Evolutionary conservation across 1,140 invertebrate species (phyloP).

Genomic region (Arion vulgaris): DNA sequence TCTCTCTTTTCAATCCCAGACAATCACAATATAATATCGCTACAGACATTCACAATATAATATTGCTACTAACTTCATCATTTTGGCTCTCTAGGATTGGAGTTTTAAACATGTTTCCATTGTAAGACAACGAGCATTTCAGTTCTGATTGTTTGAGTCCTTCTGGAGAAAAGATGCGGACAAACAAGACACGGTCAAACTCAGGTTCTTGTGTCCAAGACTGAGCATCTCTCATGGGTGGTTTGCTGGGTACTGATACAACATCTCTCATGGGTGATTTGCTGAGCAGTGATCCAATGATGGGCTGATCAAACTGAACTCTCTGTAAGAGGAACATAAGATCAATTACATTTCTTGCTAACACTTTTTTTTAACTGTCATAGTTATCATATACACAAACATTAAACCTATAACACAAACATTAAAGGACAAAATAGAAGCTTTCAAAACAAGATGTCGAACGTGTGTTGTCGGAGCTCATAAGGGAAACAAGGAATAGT

Average conservation of each 20-base stretch:
- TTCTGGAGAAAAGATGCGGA: slow-evolving; percentile 65
- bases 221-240: slow-evolving; percentile 54
- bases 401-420: too few species aligned
- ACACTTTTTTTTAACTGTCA: too few species aligned
- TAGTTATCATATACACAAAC: too few species aligned
- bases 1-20: too few species aligned
- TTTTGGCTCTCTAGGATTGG: slow-evolving; percentile 52
- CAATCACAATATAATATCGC: too few species aligned
- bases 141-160: slow-evolving; percentile 58
- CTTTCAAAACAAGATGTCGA: too few species aligned
- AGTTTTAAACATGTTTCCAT: slow-evolving; percentile 63
- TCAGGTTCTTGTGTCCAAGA: slow-evolving; percentile 64
- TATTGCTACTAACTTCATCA: slow-evolving; percentile 37
- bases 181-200: slow-evolving; percentile 64
- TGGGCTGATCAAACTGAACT: slow-evolving; percentile 59
- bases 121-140: slow-evolving; percentile 63
- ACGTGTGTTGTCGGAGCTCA: too few species aligned
- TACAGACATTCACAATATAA: too few species aligned
- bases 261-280: slow-evolving; percentile 59
- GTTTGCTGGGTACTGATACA: slow-evolving; percentile 46
- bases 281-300: slow-evolving; percentile 24
- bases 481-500: too few species aligned
- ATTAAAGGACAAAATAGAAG: too few species aligned
- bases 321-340: slow-evolving; percentile 49
- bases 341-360: too few species aligned